Evolutionary conservation across 2,797 vertebrate genomes (phyloP), one percentile per base, ranked within the genome.

Genomic region (Acomys russatus): DNA sequence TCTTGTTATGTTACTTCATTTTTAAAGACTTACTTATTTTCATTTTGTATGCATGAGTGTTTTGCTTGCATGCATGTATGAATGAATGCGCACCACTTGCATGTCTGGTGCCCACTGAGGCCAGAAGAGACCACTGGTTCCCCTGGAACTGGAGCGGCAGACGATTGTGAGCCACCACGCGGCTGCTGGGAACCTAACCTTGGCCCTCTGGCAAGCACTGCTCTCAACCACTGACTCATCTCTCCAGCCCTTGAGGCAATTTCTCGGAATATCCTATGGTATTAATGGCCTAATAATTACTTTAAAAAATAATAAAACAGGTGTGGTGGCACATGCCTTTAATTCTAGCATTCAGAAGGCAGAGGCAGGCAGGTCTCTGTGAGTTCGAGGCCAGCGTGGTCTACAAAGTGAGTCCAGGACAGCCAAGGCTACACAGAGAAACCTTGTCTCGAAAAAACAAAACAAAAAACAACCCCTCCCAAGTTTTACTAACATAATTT

Each of bases 251-350:
- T 33, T 9, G 51, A 83, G 66, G 18, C 28, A n/a, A 33, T 66
- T 51, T 8, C 20, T 2, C 30, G 93, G 76, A 95, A 88, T 30
- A 64, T 49, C 5, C 70, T 38, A 56, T 88, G 20, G n/a, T 51
- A 71, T 86, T 79, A 86, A 8, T 70, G 15, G 11, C 83, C 22
- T 88, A 33, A 93, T n/a, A 91, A 54, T 12, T 82, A 82, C 35
- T 94, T 79, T 11, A 97, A 95, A 97, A 95, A 95, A 79, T 92
- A 35, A 96, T 66, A 35, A 85, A 90, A 91, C 8, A 88, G n/a
- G 44, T 44, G 44, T 44, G 44, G 44, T 44, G 44, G 44, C 44
- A 44, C 44, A 44, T 44, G 44, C 44, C 44, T 44, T 44, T 44
- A 44, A 44, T 44, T 44, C 44, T 44, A 44, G 44, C 44, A 44